Evolutionary conservation across 2,113 vertebrate genomes (phyloP).

Genomic region (Aptenodytes patagonicus): DNA sequence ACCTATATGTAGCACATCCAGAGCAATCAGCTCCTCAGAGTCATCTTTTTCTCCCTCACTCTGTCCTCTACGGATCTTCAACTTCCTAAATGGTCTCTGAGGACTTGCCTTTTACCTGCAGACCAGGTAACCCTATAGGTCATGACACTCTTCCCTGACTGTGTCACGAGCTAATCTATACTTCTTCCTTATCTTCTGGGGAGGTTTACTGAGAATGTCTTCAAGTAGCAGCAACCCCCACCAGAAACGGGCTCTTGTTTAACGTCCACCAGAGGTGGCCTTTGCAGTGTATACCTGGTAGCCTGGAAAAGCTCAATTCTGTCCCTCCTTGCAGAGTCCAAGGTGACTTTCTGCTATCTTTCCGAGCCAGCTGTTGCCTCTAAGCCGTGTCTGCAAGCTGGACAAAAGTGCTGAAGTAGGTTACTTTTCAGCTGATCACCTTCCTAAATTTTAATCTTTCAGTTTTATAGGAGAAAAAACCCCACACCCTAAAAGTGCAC

Average conservation of each 20-base stretch:
- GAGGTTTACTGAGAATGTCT: not conserved
- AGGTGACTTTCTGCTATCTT: not conserved
- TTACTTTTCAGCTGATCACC: not conserved
- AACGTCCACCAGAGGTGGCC: not conserved
- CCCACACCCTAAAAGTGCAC: fast-evolving
- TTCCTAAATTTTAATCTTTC: not conserved
- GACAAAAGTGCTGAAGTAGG: not conserved
- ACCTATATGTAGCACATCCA: not conserved
- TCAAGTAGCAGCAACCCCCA: not conserved
- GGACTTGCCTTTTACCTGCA: not conserved
- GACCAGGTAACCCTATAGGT: not conserved
- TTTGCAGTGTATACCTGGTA: not conserved
- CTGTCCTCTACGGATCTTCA: not conserved
- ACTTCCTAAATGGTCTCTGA: not conserved
- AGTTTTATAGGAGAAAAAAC: not conserved
- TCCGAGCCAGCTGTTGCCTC: not conserved
- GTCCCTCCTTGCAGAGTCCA: not conserved
- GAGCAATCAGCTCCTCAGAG: not conserved
- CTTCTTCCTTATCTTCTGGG: not conserved
- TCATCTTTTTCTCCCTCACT: not conserved
- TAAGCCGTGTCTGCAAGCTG: not conserved
- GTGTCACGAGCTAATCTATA: not conserved
- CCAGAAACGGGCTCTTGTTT: not conserved
- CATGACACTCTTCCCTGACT: not conserved
- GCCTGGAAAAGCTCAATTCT: not conserved